phyloP scores from a whole-genome alignment of 2,113 vertebrate genomes.

The Phaethon lepturus region DNA sequence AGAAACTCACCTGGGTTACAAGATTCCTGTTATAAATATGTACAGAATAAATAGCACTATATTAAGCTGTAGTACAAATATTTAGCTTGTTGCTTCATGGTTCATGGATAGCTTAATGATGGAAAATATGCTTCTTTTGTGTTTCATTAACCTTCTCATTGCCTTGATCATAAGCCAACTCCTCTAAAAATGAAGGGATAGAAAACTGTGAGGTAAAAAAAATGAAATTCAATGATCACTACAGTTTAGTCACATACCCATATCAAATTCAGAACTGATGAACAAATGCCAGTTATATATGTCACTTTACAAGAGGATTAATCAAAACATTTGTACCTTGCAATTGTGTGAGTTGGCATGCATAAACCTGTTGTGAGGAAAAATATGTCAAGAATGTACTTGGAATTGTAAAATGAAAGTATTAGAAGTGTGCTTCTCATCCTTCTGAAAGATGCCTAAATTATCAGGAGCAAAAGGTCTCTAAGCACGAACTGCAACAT shows the following conservation, averaged over 20 bases:
- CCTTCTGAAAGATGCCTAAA: neutral
- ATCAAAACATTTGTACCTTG: neutral
- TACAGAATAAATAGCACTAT: neutral
- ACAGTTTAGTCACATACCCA: neutral
- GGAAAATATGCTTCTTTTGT: conserved; percentile 41
- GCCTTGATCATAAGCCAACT: neutral
- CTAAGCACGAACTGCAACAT: neutral
- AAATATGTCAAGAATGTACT: neutral
- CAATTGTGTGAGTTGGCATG: neutral
- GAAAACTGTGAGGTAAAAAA: neutral
- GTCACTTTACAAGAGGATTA: neutral
- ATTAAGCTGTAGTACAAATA: conserved; percentile 23
- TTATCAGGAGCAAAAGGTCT: neutral
- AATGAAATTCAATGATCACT: neutral
- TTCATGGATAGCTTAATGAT: conserved; percentile 27
- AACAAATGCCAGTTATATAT: neutral
- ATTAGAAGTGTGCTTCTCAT: neutral
- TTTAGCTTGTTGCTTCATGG: neutral
- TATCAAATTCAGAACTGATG: neutral
- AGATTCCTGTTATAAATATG: neutral
- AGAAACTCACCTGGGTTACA: neutral
- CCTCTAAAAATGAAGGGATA: neutral
- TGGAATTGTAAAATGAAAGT: neutral
- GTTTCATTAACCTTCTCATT: conserved; percentile 37
- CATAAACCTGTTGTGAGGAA: neutral